phyloP scores from a whole-genome alignment of 2,797 vertebrate genomes.

The Mallotus villosus region DNA sequence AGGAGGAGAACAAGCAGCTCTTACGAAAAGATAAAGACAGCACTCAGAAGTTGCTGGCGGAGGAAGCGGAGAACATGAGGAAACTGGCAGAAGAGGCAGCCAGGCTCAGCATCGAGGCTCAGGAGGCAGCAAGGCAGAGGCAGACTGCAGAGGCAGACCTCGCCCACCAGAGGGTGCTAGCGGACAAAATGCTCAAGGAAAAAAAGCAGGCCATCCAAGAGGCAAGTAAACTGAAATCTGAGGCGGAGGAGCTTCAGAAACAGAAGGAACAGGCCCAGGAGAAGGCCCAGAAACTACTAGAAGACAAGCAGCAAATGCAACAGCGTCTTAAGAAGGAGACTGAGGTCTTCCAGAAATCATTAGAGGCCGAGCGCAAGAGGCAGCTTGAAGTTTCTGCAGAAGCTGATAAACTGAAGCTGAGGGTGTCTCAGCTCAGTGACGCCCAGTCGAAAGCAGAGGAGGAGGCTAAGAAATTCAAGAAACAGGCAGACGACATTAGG shows the following conservation, averaged over 20 bases:
- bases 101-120: conserved; percentile 83
- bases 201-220: conserved; percentile 97
- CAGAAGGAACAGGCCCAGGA: conserved; percentile 91
- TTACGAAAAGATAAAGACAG: conserved; percentile 88
- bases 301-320: conserved; percentile 92
- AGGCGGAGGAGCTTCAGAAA: conserved; percentile 90
- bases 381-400: conserved; percentile 85
- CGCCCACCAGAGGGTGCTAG: conserved; percentile 84
- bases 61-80: conserved; percentile 95
- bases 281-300: conserved; percentile 84
- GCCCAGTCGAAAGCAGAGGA: conserved; percentile 87
- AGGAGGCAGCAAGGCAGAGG: conserved; percentile 87
- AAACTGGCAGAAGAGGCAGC: conserved; percentile 90
- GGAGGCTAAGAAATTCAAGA: conserved; percentile 88
- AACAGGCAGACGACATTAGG: conserved; percentile 88
- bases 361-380: conserved; percentile 85
- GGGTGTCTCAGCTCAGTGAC: conserved; percentile 84
- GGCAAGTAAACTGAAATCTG: conserved; percentile 84
- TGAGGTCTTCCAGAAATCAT: conserved; percentile 86
- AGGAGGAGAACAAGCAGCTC: conserved; percentile 86
- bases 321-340: conserved; percentile 86
- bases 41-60: conserved; percentile 84
- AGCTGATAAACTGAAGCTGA: conserved; percentile 86
- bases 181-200: conserved; percentile 93
- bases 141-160: conserved; percentile 84